Percentiles rank a stretch among this genome's conserved stretches.
Conservation (phyloP, 2,797 vertebrate genomes). For the Melopsittacus undulatus region DNA sequence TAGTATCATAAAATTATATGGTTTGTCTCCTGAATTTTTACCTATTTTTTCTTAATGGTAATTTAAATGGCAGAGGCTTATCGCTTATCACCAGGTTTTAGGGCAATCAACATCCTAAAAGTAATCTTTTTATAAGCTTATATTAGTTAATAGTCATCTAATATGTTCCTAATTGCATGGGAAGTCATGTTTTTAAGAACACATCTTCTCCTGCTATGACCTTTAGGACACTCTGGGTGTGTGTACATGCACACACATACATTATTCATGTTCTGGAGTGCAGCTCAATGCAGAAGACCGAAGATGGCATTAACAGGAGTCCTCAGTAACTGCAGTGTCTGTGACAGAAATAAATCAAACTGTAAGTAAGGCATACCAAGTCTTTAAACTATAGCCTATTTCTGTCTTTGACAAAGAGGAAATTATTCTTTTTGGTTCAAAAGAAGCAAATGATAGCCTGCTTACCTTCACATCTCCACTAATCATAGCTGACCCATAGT, state of each 20-base stretch:
- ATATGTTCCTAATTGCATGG: neutral
- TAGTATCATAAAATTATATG: neutral
- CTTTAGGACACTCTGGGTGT: neutral
- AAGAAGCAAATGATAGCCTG: neutral
- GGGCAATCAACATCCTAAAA: neutral
- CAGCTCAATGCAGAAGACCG: neutral
- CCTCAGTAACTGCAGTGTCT: neutral
- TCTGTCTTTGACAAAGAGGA: neutral
- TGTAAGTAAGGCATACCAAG: accelerated
- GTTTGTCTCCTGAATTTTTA: neutral
- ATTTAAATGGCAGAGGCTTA: neutral
- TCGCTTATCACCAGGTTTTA: neutral
- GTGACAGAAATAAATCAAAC: neutral
- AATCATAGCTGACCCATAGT: neutral
- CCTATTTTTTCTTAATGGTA: neutral
- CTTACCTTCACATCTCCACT: neutral
- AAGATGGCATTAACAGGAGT: neutral
- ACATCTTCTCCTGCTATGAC: neutral
- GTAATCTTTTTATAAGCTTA: neutral
- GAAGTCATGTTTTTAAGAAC: neutral
- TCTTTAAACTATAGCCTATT: neutral
- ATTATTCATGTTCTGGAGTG: neutral
- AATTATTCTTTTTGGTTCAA: neutral
- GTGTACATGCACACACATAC: accelerated
- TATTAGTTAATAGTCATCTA: neutral